These are phyloP conservation scores for Cryptocephalus primarius DNA, from an alignment of 2,888 invertebrate species.

Conservation along the genomic window DNA sequence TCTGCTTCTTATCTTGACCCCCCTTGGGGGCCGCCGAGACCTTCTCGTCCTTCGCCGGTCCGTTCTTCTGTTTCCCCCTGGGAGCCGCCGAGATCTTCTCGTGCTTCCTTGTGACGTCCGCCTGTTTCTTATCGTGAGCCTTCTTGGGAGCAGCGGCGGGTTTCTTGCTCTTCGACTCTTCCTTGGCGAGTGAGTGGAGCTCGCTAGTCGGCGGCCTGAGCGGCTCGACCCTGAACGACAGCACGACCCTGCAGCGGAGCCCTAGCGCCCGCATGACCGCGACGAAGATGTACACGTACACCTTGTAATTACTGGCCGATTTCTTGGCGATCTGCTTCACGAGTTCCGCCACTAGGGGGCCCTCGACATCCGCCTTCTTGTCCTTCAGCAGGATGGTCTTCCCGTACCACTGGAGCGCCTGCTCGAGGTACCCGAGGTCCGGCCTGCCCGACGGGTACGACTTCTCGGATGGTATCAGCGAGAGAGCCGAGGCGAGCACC, in stretches of 20 bases:
- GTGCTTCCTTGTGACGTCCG: too few species aligned
- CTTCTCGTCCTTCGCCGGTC: too few species aligned
- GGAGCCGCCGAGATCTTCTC: too few species aligned
- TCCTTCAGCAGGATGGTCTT: constrained; percentile 48
- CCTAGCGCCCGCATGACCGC: constrained; percentile 69
- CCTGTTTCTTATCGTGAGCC: too few species aligned
- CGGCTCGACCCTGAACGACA: constrained; percentile 69
- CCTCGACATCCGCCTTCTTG: constrained; percentile 26
- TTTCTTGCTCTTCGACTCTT: background rate
- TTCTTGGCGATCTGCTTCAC: constrained; percentile 49
- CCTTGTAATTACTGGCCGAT: constrained; percentile 52
- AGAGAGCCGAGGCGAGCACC: constrained; percentile 56
- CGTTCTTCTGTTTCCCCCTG: too few species aligned
- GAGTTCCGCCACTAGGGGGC: constrained; percentile 38
- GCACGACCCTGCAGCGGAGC: constrained; percentile 66
- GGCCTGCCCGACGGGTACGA: constrained; percentile 66
- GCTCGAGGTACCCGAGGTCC: constrained; percentile 64
- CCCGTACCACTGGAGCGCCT: constrained; percentile 68
- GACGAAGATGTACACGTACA: constrained; percentile 66
- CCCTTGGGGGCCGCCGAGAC: too few species aligned
- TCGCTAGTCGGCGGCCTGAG: constrained; percentile 55
- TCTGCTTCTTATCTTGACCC: too few species aligned
- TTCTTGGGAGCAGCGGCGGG: too few species aligned
- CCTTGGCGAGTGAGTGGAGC: constrained; percentile 43
- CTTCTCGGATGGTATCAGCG: constrained; percentile 61